Evolutionary conservation across 92 coral and sea anemone genomes (phyloP).

Genomic region (Blastomussa wellsi): DNA sequence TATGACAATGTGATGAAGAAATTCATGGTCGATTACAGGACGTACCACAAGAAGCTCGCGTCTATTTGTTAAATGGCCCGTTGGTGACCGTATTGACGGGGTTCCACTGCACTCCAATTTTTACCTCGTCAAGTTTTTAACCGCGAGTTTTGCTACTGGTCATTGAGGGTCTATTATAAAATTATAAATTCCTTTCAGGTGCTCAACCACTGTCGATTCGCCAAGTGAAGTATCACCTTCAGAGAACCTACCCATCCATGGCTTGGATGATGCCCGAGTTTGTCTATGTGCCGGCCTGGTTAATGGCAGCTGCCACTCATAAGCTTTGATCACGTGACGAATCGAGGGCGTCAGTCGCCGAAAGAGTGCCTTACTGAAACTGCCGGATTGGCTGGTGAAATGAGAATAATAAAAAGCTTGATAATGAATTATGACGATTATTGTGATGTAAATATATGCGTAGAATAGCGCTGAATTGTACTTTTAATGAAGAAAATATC

Average conservation of each 20-base stretch:
- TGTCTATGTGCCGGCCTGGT: conserved; percentile 85
- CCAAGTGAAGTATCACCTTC: conserved; percentile 67
- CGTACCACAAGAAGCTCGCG: too few species aligned
- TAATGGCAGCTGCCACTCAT: conserved; percentile 72
- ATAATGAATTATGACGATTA: neutral
- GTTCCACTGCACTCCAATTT: too few species aligned
- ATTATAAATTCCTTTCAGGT: conserved; percentile 46
- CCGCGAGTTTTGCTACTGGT: too few species aligned
- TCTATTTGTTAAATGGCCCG: too few species aligned
- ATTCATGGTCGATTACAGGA: too few species aligned
- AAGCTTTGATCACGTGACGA: conserved; percentile 48
- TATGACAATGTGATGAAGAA: too few species aligned
- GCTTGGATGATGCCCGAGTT: conserved; percentile 86
- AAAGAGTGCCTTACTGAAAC: neutral
- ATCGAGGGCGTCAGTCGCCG: neutral
- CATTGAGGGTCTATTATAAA: too few species aligned
- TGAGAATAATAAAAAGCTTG: neutral
- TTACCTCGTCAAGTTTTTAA: too few species aligned
- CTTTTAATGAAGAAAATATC: neutral
- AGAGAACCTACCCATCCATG: conserved; percentile 51
- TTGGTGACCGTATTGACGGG: too few species aligned
- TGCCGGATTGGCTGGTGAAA: neutral
- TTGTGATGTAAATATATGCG: neutral
- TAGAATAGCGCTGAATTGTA: neutral
- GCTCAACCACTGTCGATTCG: conserved; percentile 80